Evolutionary conservation across 2,797 vertebrate genomes (phyloP).

Genomic region (Syngnathus rostellatus): DNA sequence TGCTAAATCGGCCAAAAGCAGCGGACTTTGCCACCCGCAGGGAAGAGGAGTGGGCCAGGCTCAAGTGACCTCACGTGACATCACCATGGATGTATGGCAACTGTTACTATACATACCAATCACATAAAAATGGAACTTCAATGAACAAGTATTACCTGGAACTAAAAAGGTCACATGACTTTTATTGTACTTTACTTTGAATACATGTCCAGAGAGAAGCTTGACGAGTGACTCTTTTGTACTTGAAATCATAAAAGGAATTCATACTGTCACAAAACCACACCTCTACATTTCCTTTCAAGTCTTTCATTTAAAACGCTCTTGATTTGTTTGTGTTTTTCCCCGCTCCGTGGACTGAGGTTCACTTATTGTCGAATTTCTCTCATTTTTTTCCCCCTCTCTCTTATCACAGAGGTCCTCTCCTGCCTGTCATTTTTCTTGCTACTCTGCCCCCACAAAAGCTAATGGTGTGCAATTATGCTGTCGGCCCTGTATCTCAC

Average conservation of each 20-base stretch:
- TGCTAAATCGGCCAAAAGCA: too few relatives aligned
- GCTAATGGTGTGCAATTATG: conserved; percentile 59
- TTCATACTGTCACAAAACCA: conserved; percentile 24
- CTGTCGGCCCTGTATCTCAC: conserved; percentile 49
- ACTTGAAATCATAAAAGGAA: conserved; percentile 12
- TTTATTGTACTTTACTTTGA: conserved; percentile 29
- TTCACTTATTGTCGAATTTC: conserved; percentile 36
- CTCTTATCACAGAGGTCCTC: conserved; percentile 18
- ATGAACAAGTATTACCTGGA: neutral
- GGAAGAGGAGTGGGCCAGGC: too few relatives aligned
- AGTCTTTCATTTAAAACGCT: conserved; percentile 23
- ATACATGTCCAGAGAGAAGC: conserved; percentile 28
- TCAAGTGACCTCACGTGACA: too few relatives aligned
- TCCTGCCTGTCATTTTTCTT: neutral
- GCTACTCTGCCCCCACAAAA: conserved; percentile 49
- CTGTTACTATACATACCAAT: too few relatives aligned
- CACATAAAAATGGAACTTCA: neutral
- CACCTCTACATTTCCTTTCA: conserved; percentile 12
- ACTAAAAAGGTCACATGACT: conserved; percentile 31
- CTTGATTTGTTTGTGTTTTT: conserved; percentile 15
- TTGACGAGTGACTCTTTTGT: neutral
- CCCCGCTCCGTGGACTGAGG: conserved; percentile 6
- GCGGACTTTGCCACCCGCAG: too few relatives aligned
- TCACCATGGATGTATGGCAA: too few relatives aligned
- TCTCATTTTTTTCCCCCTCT: conserved; percentile 25